phyloP scores from a whole-genome alignment of 1,140 invertebrate genomes.

The Sitobion miscanthi region DNA sequence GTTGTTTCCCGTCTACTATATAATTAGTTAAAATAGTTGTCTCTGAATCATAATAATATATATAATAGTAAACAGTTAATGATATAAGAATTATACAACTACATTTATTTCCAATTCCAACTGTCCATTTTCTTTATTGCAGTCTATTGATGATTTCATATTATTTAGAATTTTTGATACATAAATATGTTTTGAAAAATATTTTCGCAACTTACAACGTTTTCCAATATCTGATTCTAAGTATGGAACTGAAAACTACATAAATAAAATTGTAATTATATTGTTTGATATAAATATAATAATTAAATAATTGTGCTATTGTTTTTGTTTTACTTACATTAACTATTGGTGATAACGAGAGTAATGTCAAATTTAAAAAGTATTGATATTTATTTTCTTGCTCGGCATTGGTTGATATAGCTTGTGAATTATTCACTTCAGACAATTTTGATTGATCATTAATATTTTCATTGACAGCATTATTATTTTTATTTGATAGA shows the following conservation, averaged over 20 bases:
- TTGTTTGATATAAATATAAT: not conserved
- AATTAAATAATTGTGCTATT: not conserved
- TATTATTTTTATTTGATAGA: not conserved
- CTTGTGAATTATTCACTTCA: slow-evolving; percentile 46
- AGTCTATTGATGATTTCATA: slow-evolving; percentile 19
- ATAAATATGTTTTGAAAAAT: slow-evolving; percentile 82
- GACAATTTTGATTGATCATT: not conserved
- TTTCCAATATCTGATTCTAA: slow-evolving; percentile 84
- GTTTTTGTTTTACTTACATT: slow-evolving; percentile 14
- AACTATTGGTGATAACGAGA: slow-evolving; percentile 83
- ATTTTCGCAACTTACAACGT: slow-evolving; percentile 76
- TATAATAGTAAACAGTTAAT: not conserved
- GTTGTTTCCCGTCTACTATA: not conserved
- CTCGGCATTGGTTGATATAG: slow-evolving; percentile 67
- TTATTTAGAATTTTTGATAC: slow-evolving; percentile 67
- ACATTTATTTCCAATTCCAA: slow-evolving; percentile 49
- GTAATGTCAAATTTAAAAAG: slow-evolving; percentile 74
- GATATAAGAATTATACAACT: slow-evolving; percentile 34
- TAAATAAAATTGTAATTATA: not conserved
- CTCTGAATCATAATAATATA: not conserved
- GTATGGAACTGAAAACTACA: slow-evolving; percentile 82
- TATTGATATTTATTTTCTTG: slow-evolving; percentile 73
- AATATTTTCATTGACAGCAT: not conserved
- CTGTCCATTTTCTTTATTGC: not conserved
- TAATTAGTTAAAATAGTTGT: not conserved